phyloP scores from a whole-genome alignment of 2,888 invertebrate genomes.

The Mythimna pallens region DNA sequence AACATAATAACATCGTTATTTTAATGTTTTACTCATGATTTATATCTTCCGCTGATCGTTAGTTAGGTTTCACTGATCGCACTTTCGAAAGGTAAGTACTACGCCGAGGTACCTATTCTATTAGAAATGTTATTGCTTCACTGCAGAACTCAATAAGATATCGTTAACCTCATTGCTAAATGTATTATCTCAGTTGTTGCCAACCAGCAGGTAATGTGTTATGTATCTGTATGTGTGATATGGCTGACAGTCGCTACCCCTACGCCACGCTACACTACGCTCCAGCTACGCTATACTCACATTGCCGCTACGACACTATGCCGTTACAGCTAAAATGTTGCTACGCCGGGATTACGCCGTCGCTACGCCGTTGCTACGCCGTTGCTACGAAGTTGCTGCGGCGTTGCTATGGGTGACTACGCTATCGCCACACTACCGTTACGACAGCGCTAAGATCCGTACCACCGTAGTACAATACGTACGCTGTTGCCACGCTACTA shows the following conservation, averaged over 20 bases:
- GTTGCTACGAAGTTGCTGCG: not conserved
- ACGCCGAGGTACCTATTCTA: not conserved
- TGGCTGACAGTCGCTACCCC: not conserved
- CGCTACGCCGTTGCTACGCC: too few relatives aligned
- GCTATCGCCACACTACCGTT: not conserved
- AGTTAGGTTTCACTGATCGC: not conserved
- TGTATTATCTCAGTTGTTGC: not conserved
- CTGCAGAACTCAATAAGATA: not conserved
- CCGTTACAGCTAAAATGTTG: too few relatives aligned
- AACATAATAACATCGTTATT: conserved; percentile 9
- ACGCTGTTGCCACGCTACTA: not conserved
- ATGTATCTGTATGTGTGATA: not conserved
- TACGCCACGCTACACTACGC: not conserved
- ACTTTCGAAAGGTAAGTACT: conserved; percentile 1
- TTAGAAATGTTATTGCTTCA: not conserved
- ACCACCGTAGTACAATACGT: too few relatives aligned
- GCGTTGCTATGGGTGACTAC: not conserved
- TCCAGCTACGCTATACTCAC: too few relatives aligned
- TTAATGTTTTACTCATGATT: not conserved
- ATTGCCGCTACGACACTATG: too few relatives aligned
- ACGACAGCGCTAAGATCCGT: too few relatives aligned
- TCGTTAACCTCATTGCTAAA: not conserved
- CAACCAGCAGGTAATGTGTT: not conserved
- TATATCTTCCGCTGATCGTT: conserved; percentile 16
- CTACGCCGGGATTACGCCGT: not conserved